Conservation (phyloP, 2,888 invertebrate genomes). For the Alloplasta piceator region DNA sequence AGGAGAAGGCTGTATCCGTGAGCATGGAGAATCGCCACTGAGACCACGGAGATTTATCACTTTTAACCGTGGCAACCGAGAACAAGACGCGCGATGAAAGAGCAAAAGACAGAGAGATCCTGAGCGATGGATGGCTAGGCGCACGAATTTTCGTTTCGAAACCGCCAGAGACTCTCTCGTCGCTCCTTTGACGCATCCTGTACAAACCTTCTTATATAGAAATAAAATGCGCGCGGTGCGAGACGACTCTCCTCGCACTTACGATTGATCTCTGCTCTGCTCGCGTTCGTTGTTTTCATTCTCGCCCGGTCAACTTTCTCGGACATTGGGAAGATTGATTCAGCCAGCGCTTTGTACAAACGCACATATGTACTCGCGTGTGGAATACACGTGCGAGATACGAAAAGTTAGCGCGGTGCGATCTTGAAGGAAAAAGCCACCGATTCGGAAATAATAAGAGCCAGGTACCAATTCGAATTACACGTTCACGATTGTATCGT, state of each 20-base stretch:
- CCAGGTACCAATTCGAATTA: constrained; percentile 49
- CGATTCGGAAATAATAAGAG: constrained; percentile 47
- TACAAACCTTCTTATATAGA: constrained; percentile 2
- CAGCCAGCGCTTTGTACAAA: constrained; percentile 4
- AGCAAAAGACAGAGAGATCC: constrained; percentile 6
- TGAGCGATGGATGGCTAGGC: constrained; percentile 27
- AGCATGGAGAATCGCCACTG: constrained; percentile 64
- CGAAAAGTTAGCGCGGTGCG: background rate
- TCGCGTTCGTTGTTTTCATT: constrained; percentile 1
- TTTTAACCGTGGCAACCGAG: constrained; percentile 61
- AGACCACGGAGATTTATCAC: constrained; percentile 66
- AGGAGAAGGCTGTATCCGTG: constrained; percentile 1
- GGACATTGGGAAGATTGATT: constrained; percentile 6
- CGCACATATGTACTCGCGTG: background rate
- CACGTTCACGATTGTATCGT: constrained; percentile 37
- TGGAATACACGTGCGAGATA: constrained; percentile 24
- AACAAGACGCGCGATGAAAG: constrained; percentile 15
- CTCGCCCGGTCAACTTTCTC: constrained; percentile 39
- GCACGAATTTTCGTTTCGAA: constrained; percentile 54
- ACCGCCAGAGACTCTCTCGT: constrained; percentile 41
- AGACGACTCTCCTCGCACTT: constrained; percentile 15
- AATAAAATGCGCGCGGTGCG: constrained; percentile 38
- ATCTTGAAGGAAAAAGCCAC: constrained; percentile 33
- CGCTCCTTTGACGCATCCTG: constrained; percentile 27
- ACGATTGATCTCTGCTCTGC: too few relatives aligned